Conservation (phyloP, 2,888 invertebrate genomes). For the Pterostichus niger region DNA sequence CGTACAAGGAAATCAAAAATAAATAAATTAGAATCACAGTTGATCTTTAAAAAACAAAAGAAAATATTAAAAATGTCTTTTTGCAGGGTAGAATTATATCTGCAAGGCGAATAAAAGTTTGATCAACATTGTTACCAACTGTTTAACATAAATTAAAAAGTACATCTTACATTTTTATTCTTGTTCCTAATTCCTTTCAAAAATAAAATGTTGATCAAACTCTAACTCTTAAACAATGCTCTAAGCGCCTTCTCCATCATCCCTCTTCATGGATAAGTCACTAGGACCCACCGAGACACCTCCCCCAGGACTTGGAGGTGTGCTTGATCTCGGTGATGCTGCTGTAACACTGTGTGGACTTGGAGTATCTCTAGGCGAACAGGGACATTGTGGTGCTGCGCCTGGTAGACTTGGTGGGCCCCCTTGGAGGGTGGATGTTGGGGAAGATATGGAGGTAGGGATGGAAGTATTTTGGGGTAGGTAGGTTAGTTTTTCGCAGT, state of each 20-base stretch:
- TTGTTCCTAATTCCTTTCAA: too few species aligned
- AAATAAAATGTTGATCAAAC: background rate
- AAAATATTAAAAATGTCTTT: too few species aligned
- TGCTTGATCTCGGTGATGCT: constrained; percentile 43
- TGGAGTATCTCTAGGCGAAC: constrained; percentile 72
- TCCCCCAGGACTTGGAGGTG: constrained; percentile 47
- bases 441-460: background rate
- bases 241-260: background rate
- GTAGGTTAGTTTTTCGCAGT: constrained; percentile 68
- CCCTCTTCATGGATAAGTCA: constrained; percentile 15
- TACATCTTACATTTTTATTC: too few species aligned
- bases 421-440: constrained; percentile 70
- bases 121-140: too few species aligned
- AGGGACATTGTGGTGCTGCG: constrained; percentile 70
- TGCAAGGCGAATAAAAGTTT: too few species aligned
- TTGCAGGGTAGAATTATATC: too few species aligned
- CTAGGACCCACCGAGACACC: background rate
- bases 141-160: too few species aligned
- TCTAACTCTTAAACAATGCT: background rate
- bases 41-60: too few species aligned
- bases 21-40: too few species aligned
- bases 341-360: constrained; percentile 33
- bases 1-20: too few species aligned
- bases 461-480: background rate
- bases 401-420: constrained; percentile 71